Base-by-base conservation (phyloP, 2,797 vertebrate species). In the Margarornis squamiger region DNA sequence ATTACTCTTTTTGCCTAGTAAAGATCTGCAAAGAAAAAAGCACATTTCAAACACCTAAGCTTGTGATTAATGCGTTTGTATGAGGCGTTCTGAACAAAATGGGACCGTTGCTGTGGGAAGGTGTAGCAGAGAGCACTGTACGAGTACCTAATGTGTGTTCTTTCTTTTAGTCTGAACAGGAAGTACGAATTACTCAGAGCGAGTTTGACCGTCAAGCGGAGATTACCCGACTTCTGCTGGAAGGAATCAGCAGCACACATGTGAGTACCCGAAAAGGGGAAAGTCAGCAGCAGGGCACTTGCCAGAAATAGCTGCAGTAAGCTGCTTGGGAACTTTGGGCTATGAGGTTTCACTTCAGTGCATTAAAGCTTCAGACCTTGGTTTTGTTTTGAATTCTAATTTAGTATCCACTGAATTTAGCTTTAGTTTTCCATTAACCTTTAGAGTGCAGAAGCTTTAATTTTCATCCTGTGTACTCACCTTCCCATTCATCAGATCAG, bases 161-260 rank as follows among this genome's bases (percentile, higher is more conserved):
- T 85, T 65, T 10, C 94, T 95, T 96, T 82, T 79, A 99, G 99
- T 99, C 99, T n/a, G 99, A 99, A 97, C 99, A 99, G 98, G 99
- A 99, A 98, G 95, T 99, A 79, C 98, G 99, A 96, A 99, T 99
- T 98, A 99, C 99, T 62, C 99, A 99, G 97, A 99, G 99, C 52
- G 99, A 99, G 91, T 99, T 99, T 92, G 99, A 99, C 97, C 98
- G 99, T 24, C 99, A 99, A 94, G 99, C 99, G 30, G 99, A 99
- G 98, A 99, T 99, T 97, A 99, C 99, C 93, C 98, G 99, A 54
- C 98, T 99, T 92, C 98, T 99, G 90, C 97, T 99, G 58, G 99
- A 99, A 90, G 99, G 99, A 79, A 98, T 99, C 97, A 98, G 99
- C 98, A 99, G 99, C 97, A 99, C 99, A 67, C 99, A 99, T 65